Evolutionary conservation across 2,888 invertebrate species (phyloP).

Genomic region (Mycalesis mineus): DNA sequence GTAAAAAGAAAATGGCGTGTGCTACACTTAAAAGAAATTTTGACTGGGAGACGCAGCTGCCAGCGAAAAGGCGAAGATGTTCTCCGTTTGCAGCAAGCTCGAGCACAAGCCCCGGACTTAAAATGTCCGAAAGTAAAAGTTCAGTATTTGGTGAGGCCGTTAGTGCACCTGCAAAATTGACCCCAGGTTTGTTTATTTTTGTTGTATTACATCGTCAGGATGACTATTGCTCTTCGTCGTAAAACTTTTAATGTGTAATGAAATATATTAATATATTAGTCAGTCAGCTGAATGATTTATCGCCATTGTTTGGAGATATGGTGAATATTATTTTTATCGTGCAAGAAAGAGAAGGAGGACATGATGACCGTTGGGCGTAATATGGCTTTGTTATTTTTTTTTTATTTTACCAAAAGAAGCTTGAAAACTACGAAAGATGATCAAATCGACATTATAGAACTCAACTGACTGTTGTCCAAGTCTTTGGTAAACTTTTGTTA

Average conservation of each 20-base stretch:
- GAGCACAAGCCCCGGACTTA: constrained; percentile 73
- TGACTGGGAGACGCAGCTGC: constrained; percentile 95
- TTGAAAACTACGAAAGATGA: constrained; percentile 19
- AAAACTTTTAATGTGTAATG: background rate
- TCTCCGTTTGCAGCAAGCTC: constrained; percentile 87
- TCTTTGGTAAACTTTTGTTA: too few relatives aligned
- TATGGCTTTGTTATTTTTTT: constrained; percentile 54
- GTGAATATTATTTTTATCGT: constrained; percentile 71
- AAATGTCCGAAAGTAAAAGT: constrained; percentile 78
- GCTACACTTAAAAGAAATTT: constrained; percentile 96
- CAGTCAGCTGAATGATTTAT: constrained; percentile 59
- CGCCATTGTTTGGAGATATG: constrained; percentile 64
- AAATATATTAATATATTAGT: constrained; percentile 1
- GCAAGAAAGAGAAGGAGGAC: constrained; percentile 61
- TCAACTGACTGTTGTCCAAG: too few relatives aligned
- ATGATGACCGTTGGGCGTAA: constrained; percentile 60
- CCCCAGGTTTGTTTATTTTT: constrained; percentile 86
- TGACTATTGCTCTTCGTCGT: constrained; percentile 1
- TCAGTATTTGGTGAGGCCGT: constrained; percentile 91
- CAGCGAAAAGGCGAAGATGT: constrained; percentile 94
- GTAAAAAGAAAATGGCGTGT: constrained; percentile 94
- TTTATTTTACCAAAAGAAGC: constrained; percentile 26
- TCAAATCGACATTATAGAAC: background rate
- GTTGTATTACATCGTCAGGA: constrained; percentile 2
- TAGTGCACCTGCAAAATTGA: constrained; percentile 85